phyloP scores from a whole-genome alignment of 2,888 invertebrate species.

The Stenolophus ochropezus region DNA sequence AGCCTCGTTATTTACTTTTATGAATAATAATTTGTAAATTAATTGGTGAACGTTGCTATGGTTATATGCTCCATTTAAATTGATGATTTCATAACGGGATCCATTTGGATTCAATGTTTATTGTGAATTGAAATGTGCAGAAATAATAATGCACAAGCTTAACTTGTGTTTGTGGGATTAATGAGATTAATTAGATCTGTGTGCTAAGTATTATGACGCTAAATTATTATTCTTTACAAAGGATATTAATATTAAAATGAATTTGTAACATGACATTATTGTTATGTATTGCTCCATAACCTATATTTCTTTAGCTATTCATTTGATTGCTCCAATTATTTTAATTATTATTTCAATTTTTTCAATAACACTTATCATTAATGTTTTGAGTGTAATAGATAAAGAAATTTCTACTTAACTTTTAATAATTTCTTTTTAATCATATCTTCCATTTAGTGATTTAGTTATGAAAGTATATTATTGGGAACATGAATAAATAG shows the following conservation, averaged over 20 bases:
- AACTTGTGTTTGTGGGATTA: constrained; percentile 8
- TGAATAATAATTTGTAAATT: constrained; percentile 45
- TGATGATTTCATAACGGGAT: constrained; percentile 32
- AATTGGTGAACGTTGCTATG: constrained; percentile 34
- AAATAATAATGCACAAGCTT: constrained; percentile 19
- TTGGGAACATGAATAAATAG: no score
- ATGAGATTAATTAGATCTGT: constrained; percentile 8
- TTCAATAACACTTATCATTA: no score
- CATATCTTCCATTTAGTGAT: no score
- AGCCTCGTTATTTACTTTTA: constrained; percentile 49
- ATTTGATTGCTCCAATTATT: no score
- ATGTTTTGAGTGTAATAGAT: no score
- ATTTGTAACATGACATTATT: background rate
- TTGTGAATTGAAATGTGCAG: constrained; percentile 15
- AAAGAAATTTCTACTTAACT: no score
- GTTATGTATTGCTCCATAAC: background rate
- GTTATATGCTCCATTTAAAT: constrained; percentile 50
- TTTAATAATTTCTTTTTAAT: no score
- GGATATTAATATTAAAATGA: background rate
- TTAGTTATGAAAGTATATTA: no score
- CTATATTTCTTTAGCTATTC: no score
- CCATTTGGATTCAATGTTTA: constrained; percentile 16
- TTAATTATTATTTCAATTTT: no score
- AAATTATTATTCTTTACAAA: background rate
- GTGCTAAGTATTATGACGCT: background rate